Evolutionary conservation across 2,797 vertebrate species (phyloP).

Genomic region (Otolemur crassicaudatus): DNA sequence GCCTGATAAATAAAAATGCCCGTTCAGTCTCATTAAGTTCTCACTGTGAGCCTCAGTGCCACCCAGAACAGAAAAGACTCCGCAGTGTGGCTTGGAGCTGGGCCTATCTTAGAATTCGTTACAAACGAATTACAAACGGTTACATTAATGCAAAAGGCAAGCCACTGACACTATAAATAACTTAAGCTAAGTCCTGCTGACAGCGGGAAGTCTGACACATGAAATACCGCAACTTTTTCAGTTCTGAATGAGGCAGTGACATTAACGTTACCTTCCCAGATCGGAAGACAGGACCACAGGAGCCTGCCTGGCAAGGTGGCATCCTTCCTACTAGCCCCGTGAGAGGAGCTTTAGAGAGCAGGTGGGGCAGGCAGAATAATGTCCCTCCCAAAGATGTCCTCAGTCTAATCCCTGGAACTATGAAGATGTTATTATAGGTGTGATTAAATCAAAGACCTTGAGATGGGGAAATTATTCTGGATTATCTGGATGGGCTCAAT

Average conservation of each 20-base stretch:
- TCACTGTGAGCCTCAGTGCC: neutral
- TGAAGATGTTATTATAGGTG: neutral
- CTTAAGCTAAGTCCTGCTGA: constrained; percentile 14
- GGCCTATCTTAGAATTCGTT: constrained; percentile 13
- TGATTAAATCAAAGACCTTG: neutral
- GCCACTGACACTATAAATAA: constrained; percentile 53
- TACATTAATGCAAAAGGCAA: constrained; percentile 44
- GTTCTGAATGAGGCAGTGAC: neutral
- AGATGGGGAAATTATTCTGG: neutral
- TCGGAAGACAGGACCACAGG: neutral
- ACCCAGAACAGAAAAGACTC: neutral
- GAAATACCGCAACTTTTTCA: neutral
- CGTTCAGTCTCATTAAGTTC: neutral
- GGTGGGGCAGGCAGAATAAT: neutral
- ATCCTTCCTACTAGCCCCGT: neutral
- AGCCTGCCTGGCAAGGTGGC: neutral
- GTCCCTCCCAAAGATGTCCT: too few species aligned
- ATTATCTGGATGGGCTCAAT: too few species aligned
- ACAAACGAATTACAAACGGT: too few species aligned
- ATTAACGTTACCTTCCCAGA: neutral
- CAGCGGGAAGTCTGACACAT: constrained; percentile 17
- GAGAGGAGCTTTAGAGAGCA: neutral
- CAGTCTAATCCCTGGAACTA: neutral
- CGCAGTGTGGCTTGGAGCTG: neutral
- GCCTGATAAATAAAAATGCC: neutral